A percentile compares a stretch with the other conserved stretches of the same genome.
phyloP scores from a whole-genome alignment of 2,113 vertebrate species.

The Phalacrocorax carbo region DNA sequence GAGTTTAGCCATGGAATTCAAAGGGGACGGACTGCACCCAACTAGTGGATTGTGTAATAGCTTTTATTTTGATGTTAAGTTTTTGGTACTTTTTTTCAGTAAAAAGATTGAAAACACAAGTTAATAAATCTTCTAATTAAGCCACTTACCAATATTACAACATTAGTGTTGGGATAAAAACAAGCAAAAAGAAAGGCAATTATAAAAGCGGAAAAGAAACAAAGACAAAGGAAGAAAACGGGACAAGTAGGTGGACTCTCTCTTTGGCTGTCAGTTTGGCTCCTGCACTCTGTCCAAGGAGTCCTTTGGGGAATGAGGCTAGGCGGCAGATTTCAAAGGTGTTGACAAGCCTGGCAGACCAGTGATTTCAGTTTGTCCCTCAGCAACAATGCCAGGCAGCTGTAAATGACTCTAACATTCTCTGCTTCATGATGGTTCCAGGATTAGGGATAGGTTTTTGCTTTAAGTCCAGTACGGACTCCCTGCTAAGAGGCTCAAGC shows the following conservation, averaged over 20 bases:
- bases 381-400: slow-evolving; percentile 28
- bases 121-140: slow-evolving; percentile 54
- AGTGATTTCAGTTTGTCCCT: background rate
- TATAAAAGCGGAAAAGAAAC: slow-evolving; percentile 40
- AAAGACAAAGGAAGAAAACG: slow-evolving; percentile 27
- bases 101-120: slow-evolving; percentile 46
- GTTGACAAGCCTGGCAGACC: slow-evolving; percentile 42
- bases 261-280: slow-evolving; percentile 22
- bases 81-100: slow-evolving; percentile 21
- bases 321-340: slow-evolving; percentile 18
- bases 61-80: slow-evolving; percentile 37
- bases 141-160: slow-evolving; percentile 47
- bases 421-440: background rate
- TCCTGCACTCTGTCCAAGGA: background rate
- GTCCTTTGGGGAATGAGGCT: background rate
- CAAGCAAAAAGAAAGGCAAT: slow-evolving; percentile 15
- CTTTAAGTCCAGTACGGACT: background rate
- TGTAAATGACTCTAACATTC: slow-evolving; percentile 9
- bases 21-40: slow-evolving; percentile 11
- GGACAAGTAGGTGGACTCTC: background rate
- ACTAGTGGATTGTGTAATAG: slow-evolving; percentile 34
- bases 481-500: background rate
- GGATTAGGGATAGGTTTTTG: background rate
- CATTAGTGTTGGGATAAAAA: slow-evolving; percentile 27
- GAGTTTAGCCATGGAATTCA: slow-evolving; percentile 46